Evolutionary conservation across 2,797 vertebrate genomes (phyloP).

Genomic region (Crypturellus tataupa): DNA sequence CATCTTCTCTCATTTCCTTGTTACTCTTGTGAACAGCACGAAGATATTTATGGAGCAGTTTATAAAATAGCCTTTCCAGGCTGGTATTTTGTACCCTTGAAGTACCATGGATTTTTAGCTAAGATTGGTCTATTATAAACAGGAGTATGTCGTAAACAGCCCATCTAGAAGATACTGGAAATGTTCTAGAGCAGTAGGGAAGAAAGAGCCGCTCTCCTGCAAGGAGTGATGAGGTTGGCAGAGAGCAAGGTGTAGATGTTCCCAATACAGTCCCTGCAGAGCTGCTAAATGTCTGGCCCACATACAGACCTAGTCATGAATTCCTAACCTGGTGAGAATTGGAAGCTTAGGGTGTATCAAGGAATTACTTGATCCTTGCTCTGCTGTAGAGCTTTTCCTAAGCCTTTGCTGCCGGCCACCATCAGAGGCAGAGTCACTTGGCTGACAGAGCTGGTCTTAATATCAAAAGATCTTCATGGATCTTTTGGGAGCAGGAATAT

Average conservation of each 20-base stretch:
- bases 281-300: fast-evolving
- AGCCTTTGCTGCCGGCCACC: fast-evolving
- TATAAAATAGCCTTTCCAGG: not conserved
- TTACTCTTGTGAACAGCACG: not conserved
- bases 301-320: fast-evolving
- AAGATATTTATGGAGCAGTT: not conserved
- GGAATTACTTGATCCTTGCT: not conserved
- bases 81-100: not conserved
- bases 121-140: not conserved
- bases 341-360: not conserved
- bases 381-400: not conserved
- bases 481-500: not conserved
- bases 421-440: fast-evolving
- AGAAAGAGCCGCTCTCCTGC: too few relatives aligned
- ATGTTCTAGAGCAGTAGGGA: too few relatives aligned
- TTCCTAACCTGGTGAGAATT: not conserved
- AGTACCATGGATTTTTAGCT: not conserved
- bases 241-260: not conserved
- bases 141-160: too few relatives aligned
- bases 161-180: too few relatives aligned
- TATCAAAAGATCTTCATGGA: too few relatives aligned
- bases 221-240: not conserved
- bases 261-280: not conserved
- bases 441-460: not conserved
- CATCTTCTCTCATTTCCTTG: not conserved